Percentiles rank a stretch among this genome's conserved stretches.
These are phyloP conservation scores for Dolomedes plantarius DNA, from an alignment of 2,888 invertebrate species.

Conservation along the genomic window DNA sequence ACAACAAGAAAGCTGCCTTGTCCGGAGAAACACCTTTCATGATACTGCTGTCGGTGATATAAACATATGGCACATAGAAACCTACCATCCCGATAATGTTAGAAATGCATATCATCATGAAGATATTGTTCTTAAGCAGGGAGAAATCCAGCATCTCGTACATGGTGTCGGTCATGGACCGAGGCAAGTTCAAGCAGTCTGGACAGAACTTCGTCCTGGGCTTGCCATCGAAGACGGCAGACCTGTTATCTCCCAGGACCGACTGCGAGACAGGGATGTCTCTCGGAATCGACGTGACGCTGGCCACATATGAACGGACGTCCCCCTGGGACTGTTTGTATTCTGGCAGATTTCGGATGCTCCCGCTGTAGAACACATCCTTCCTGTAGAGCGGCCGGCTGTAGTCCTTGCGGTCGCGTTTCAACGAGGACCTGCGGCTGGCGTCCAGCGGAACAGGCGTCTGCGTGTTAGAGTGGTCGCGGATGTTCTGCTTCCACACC, in stretches of 20 bases:
- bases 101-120: slow-evolving; percentile 93
- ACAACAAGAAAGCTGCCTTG: slow-evolving; percentile 77
- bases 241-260: slow-evolving; percentile 31
- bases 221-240: slow-evolving; percentile 34
- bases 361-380: slow-evolving; percentile 98
- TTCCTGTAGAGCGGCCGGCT: slow-evolving; percentile 93
- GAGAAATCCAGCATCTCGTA: slow-evolving; percentile 94
- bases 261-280: slow-evolving; percentile 69
- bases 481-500: slow-evolving; percentile 73
- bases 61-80: slow-evolving; percentile 96
- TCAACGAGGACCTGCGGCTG: slow-evolving; percentile 56
- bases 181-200: slow-evolving; percentile 75
- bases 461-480: slow-evolving; percentile 40
- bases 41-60: slow-evolving; percentile 88
- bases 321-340: slow-evolving; percentile 92
- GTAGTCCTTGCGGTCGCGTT: slow-evolving; percentile 80
- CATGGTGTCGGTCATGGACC: slow-evolving; percentile 78
- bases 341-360: slow-evolving; percentile 93
- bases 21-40: slow-evolving; percentile 79
- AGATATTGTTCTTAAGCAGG: slow-evolving; percentile 90
- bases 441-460: slow-evolving; percentile 65
- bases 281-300: slow-evolving; percentile 90
- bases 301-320: slow-evolving; percentile 91
- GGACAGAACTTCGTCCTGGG: slow-evolving; percentile 38
- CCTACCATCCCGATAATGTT: slow-evolving; percentile 98